A percentile compares a stretch with the other conserved stretches of the same genome.
These are phyloP conservation scores for Mimumesa dahlbomi DNA, from an alignment of 2,888 invertebrate species.

Conservation along the genomic window DNA sequence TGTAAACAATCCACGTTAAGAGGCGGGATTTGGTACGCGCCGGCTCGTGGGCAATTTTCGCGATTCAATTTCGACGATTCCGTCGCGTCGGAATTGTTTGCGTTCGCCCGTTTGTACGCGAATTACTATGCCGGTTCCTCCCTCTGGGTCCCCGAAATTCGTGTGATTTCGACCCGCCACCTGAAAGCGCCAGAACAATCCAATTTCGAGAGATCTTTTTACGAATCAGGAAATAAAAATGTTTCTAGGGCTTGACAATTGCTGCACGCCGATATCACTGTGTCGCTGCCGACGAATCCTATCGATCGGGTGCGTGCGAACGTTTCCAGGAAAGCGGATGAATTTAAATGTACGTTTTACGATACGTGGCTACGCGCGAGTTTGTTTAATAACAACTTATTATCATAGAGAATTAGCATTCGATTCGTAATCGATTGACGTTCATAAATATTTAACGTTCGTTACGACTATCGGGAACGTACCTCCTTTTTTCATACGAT, in stretches of 20 bases:
- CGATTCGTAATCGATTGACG: conserved; percentile 2
- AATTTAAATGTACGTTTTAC: not conserved
- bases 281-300: too few relatives aligned
- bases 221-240: too few relatives aligned
- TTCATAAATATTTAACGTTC: not conserved
- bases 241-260: too few relatives aligned
- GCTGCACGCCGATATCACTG: too few relatives aligned
- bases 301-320: too few relatives aligned
- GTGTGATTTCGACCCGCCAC: not conserved
- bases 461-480: too few relatives aligned
- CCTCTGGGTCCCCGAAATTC: not conserved
- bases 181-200: too few relatives aligned
- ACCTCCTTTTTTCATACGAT: too few relatives aligned
- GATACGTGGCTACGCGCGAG: not conserved
- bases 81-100: conserved; percentile 39
- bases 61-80: conserved; percentile 52
- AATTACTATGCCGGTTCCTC: conserved; percentile 37
- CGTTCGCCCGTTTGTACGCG: conserved; percentile 29
- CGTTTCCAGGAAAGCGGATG: not conserved
- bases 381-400: not conserved
- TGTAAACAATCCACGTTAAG: conserved; percentile 37
- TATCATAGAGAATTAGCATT: too few relatives aligned
- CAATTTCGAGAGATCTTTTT: too few relatives aligned
- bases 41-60: conserved; percentile 35
- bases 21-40: conserved; percentile 11